Evolutionary conservation across 92 coral and sea anemone species (phyloP).

Genomic region (Blastomussa wellsi): DNA sequence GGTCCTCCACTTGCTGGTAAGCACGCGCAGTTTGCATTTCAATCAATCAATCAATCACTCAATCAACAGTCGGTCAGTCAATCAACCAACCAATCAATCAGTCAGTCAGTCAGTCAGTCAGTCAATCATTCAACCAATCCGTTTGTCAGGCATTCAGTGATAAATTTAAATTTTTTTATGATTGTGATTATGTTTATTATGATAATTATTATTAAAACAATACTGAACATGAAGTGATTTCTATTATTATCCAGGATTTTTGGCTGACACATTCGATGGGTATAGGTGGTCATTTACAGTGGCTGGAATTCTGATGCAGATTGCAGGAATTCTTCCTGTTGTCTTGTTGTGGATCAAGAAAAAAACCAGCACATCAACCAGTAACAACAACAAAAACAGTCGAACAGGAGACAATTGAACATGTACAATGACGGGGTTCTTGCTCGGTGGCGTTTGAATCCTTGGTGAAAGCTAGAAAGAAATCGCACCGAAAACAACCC

Average conservation of each 20-base stretch:
- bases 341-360: constrained; percentile 12
- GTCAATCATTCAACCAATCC: background rate
- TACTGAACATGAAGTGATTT: background rate
- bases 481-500: background rate
- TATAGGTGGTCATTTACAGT: constrained; percentile 30
- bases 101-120: background rate
- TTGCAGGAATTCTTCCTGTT: constrained; percentile 33
- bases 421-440: background rate
- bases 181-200: no score
- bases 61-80: background rate
- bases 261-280: constrained; percentile 23
- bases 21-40: background rate
- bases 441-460: background rate
- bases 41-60: background rate
- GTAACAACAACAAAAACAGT: no score
- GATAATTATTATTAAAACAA: background rate
- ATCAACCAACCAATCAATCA: background rate
- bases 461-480: background rate
- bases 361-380: background rate
- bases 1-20: constrained; percentile 30
- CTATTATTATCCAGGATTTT: constrained; percentile 12
- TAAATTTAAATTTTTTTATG: no score
- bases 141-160: background rate
- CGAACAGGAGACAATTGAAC: background rate
- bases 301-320: constrained; percentile 34